Evolutionary conservation across 2,113 vertebrate species (phyloP), one percentile per base, ranked within the genome.

Genomic region (Perognathus longimembris): DNA sequence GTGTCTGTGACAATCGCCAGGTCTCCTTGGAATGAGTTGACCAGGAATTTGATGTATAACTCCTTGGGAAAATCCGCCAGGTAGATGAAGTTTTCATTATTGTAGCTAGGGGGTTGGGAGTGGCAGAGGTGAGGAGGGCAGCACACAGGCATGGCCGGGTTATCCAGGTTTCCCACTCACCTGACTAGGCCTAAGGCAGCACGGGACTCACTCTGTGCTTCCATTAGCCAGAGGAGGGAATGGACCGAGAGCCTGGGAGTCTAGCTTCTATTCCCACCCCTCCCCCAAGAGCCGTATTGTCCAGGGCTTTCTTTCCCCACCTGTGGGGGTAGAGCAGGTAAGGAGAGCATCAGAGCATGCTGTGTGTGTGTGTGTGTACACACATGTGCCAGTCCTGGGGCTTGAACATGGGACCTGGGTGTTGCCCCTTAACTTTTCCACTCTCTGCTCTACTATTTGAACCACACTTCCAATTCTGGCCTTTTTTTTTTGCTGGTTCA

Each of bases 31-130:
- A 85, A 97, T 0, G 97, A 97, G 69, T 86, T 95, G 69, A 96
- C 59, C 78, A 97, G 54, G 64, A 98, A 97, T 64, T 97, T 97
- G 96, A 98, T 96, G 83, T 50, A 11, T 2, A 79, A 82, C 1
- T 91, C 32, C 30, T 54, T 79, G 14, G 96, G 96, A 63, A 97
- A 98, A 17, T 92, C 89, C 0, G 81, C 86, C 82, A 98, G 80
- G 61, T 92, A 97, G 61, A 97, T 76, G 93, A 92, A 98, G 90
- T 91, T 85, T 21, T 34, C 22, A 12, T 1, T n/a, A 78, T 97
- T 85, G 6, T 94, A 94, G 74, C 98, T 98, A 92, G 15, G 80
- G 40, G 69, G 50, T 54, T 15, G 14, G 50, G 50, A 15, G 50
- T 54, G 6, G 20, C 36, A 76, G 64, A 93, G 36, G 57, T 0